Evolutionary conservation across 2,888 invertebrate species (phyloP).

Genomic region (Agrotis exclamationis): DNA sequence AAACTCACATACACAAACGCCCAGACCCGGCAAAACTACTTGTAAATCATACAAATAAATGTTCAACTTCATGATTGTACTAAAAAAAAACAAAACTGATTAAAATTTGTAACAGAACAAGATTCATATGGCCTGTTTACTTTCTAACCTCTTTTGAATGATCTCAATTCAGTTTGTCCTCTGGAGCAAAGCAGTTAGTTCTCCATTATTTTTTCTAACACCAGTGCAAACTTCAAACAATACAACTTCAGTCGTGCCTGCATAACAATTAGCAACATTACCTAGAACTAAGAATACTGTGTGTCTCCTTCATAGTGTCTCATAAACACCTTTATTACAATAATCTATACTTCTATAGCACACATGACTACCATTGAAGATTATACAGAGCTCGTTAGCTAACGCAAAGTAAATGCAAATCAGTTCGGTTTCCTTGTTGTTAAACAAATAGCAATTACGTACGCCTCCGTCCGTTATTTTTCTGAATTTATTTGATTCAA

Average conservation of each 20-base stretch:
- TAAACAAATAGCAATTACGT: conserved; percentile 53
- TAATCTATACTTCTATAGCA: conserved; percentile 14
- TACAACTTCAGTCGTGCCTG: conserved; percentile 38
- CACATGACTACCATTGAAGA: conserved; percentile 43
- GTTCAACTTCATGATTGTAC: no score
- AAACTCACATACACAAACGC: no score
- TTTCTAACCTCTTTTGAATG: not conserved
- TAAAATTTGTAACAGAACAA: no score
- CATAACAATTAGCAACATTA: conserved; percentile 38
- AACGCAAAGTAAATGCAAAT: conserved; percentile 58
- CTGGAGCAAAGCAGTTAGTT: not conserved
- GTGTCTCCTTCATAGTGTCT: conserved; percentile 34
- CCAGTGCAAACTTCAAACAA: conserved; percentile 17
- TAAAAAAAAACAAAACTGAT: no score
- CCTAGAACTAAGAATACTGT: conserved; percentile 38
- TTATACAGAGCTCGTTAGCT: conserved; percentile 42
- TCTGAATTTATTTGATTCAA: conserved; percentile 48
- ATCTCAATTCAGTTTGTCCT: not conserved
- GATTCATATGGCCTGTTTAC: not conserved
- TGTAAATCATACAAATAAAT: no score
- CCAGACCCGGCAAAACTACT: no score
- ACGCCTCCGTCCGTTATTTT: conserved; percentile 53
- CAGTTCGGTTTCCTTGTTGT: conserved; percentile 57
- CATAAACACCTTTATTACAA: conserved; percentile 34
- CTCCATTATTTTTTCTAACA: conserved; percentile 8